Base-by-base conservation (phyloP, 2,113 vertebrate species). In the Indicator maculatus region DNA sequence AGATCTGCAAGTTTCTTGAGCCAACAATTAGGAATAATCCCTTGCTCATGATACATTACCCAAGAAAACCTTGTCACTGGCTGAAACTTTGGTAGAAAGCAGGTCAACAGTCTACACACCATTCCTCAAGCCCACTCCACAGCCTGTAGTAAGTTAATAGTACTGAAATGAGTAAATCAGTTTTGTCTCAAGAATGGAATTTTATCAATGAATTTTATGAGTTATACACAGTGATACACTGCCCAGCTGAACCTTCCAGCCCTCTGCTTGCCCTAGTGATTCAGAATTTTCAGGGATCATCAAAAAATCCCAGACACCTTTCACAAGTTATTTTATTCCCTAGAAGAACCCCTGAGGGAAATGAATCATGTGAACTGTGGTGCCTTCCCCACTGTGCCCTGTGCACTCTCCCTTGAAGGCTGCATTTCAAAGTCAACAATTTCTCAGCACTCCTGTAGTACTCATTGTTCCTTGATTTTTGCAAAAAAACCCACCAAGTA, bases 381-480 rank as follows among this genome's bases (percentile, higher is more conserved):
- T 52, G 8, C 14, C 50, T 84, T 94, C 19, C 65, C 56, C 36
- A 84, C 39, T 53, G 28, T 38, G 27, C 52, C 47, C 50, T 63
- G 44, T 55, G 39, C 44, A 69, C 14, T 69, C 18, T 89, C 36
- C 24, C 58, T 90, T 53, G 16, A 87, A 95, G 38, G 38, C 36
- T 73, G 17, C 33, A 75, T 74, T 93, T 90, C 70, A 89, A 92
- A 67, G 63, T 11, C 2, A 86, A 58, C 27, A 16, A 30, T 31
- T 67, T 59, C 86, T 86, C 44, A 72, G 38, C 23, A 41, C 5
- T 93, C 21, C 45, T 20, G 4, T 27, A 9, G 17, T 66, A 77
- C 4, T 28, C 31, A 70, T 69, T 90, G n/a, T 58, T 95, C 55
- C 71, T 76, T 82, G 70, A 89, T 58, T 91, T 91, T 93, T 83